A percentile compares a stretch with the other conserved stretches of the same genome.
Evolutionary conservation across 1,140 invertebrate species (phyloP).

Genomic region (Sminthurinus signatus): DNA sequence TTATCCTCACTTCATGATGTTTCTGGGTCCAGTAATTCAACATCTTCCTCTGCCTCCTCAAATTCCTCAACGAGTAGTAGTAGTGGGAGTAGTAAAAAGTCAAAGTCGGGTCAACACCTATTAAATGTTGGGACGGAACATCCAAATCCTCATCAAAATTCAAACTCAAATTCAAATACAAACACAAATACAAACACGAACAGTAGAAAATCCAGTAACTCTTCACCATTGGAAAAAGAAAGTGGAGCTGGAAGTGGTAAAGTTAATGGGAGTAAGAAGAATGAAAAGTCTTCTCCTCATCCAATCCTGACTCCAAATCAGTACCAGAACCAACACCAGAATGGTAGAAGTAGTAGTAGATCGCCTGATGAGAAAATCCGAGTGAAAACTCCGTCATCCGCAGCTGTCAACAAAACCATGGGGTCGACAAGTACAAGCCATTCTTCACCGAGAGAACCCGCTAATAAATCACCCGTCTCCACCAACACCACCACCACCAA

Average conservation of each 20-base stretch:
- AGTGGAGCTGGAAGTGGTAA: not conserved
- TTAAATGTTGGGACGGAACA: slow-evolving; percentile 10
- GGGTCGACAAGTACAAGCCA: slow-evolving; percentile 3
- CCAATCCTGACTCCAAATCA: no score
- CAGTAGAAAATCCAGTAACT: not conserved
- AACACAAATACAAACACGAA: not conserved
- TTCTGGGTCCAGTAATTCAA: not conserved
- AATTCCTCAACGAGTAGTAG: slow-evolving; percentile 1
- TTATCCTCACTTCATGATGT: not conserved
- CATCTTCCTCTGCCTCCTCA: slow-evolving; percentile 6
- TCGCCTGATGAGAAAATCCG: slow-evolving; percentile 15
- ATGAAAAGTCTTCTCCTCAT: not conserved
- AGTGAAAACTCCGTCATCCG: slow-evolving; percentile 16
- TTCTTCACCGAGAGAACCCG: slow-evolving; percentile 10
- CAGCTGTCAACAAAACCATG: slow-evolving; percentile 13
- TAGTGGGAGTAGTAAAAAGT: not conserved
- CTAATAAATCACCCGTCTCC: slow-evolving; percentile 25
- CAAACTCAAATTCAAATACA: not conserved
- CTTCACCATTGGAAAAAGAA: slow-evolving; percentile 3
- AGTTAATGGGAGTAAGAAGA: not conserved
- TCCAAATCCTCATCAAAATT: not conserved
- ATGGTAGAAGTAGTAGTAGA: slow-evolving; percentile 3
- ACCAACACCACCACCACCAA: slow-evolving; percentile 2
- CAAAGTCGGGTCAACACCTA: slow-evolving; percentile 10
- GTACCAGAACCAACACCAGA: not conserved